Evolutionary conservation across 1,140 invertebrate species (phyloP).

Genomic region (Trichomalopsis sarcophagae): DNA sequence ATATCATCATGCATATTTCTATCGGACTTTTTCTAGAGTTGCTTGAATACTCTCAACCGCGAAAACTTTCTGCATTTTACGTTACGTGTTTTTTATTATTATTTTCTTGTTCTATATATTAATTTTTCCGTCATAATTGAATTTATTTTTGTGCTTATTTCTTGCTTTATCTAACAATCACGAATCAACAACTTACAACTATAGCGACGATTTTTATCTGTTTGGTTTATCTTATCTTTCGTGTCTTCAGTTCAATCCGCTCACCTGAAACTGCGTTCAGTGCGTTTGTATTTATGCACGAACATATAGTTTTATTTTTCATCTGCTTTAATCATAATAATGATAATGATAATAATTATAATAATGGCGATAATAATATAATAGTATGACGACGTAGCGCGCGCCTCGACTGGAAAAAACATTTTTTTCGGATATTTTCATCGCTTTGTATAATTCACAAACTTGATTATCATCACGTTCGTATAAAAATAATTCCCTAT

Average conservation of each 20-base stretch:
- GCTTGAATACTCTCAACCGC: constrained; percentile 20
- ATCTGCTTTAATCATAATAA: neutral
- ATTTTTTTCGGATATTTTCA: constrained; percentile 41
- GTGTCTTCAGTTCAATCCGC: constrained; percentile 48
- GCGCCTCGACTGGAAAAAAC: constrained; percentile 6
- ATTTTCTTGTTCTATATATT: constrained; percentile 7
- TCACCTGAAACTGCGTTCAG: constrained; percentile 30
- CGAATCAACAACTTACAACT: constrained; percentile 49
- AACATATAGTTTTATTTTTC: neutral
- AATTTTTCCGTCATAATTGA: constrained; percentile 1
- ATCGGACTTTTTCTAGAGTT: constrained; percentile 45
- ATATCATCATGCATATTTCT: constrained; percentile 15
- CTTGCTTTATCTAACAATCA: constrained; percentile 49
- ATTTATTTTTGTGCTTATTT: constrained; percentile 22
- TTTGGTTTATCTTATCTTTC: constrained; percentile 26
- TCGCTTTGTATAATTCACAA: constrained; percentile 50
- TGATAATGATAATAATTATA: neutral
- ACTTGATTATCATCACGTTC: constrained; percentile 66
- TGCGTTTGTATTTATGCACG: neutral
- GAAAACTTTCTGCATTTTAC: constrained; percentile 15
- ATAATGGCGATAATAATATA: constrained; percentile 5
- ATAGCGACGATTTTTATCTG: constrained; percentile 29
- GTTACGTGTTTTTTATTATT: neutral
- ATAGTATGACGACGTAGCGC: neutral
- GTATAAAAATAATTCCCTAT: constrained; percentile 69